Evolutionary conservation across 30 jellyfish, hydroid and myxozoan genomes (phyloP).

Genomic region (Aurelia sp.): DNA sequence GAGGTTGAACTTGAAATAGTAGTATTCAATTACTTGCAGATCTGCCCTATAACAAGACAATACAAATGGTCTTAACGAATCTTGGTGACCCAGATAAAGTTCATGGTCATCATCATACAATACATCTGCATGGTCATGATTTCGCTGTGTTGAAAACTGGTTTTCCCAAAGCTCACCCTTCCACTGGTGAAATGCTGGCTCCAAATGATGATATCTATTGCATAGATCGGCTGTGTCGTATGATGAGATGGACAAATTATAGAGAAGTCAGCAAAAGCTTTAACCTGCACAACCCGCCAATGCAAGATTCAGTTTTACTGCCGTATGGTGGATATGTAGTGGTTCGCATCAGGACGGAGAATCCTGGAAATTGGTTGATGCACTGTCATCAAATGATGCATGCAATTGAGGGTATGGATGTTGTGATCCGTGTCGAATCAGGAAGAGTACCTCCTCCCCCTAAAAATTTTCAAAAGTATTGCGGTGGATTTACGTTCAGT

Average conservation of each 20-base stretch:
- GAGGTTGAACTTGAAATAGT: no score
- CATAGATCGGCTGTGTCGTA: constrained; percentile 54
- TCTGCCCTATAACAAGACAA: constrained; percentile 81
- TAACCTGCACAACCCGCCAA: constrained; percentile 70
- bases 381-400: constrained; percentile 93
- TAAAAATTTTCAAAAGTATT: constrained; percentile 57
- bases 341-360: constrained; percentile 82
- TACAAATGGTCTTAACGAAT: constrained; percentile 82
- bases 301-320: constrained; percentile 78
- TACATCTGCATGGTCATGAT: constrained; percentile 95
- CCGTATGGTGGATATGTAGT: constrained; percentile 97
- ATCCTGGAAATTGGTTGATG: constrained; percentile 94
- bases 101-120: constrained; percentile 95
- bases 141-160: constrained; percentile 88
- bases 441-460: constrained; percentile 80
- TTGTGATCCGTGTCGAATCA: constrained; percentile 75
- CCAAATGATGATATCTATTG: constrained; percentile 51
- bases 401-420: constrained; percentile 92
- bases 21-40: constrained; percentile 51
- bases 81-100: constrained; percentile 56
- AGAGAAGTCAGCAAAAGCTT: constrained; percentile 60
- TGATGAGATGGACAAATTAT: constrained; percentile 47
- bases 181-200: constrained; percentile 63
- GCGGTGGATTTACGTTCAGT: constrained; percentile 50
- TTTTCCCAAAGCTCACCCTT: constrained; percentile 66